Conservation (phyloP, 2,113 vertebrate species). For the Callocephalon fimbriatum region DNA sequence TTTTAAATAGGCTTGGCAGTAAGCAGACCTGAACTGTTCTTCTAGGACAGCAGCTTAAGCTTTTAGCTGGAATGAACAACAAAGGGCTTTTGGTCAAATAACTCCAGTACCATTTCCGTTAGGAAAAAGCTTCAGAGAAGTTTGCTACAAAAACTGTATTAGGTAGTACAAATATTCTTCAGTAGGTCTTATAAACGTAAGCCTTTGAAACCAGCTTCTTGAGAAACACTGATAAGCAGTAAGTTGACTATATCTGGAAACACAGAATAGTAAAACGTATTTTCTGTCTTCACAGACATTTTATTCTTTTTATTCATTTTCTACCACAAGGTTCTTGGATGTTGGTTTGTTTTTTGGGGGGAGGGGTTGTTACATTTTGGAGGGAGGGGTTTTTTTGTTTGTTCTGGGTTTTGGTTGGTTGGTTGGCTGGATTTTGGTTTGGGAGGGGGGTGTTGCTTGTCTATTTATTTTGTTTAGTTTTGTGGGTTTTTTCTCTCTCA, state of each 20-base stretch:
- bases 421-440: not conserved
- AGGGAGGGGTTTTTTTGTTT: not conserved
- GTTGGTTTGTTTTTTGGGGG: not conserved
- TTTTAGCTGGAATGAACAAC: not conserved
- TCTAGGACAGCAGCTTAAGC: not conserved
- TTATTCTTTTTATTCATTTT: not conserved
- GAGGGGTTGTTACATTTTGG: not conserved
- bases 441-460: not conserved
- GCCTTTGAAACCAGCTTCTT: not conserved
- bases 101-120: not conserved
- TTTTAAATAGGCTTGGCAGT: not conserved
- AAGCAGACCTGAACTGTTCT: not conserved
- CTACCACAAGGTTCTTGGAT: not conserved
- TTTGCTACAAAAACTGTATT: not conserved
- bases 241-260: not conserved
- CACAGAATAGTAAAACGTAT: not conserved
- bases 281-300: not conserved
- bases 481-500: not conserved
- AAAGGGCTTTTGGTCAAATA: not conserved
- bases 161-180: not conserved
- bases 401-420: not conserved
- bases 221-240: not conserved
- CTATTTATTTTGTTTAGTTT: not conserved
- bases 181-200: not conserved
- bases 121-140: not conserved